Base-by-base conservation (phyloP, 2,113 vertebrate species). In the Callipepla californica region DNA sequence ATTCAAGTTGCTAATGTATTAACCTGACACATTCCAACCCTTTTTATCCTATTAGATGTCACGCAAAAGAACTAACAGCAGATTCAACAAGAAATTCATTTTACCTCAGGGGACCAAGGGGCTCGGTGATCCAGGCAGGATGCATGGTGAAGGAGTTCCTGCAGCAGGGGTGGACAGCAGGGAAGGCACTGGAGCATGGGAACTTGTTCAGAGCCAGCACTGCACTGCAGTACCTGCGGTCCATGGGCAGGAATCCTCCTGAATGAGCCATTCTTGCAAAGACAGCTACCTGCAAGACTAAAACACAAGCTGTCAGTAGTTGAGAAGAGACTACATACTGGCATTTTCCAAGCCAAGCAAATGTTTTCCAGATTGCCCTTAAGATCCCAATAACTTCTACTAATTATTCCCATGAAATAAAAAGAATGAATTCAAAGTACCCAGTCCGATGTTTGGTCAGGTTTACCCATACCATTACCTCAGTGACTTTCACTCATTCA, bases 181-280 rank as follows among this genome's bases (percentile, higher is more conserved):
- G 17, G 26, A 28, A 0, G 2, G 62, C 2, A 3, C 44, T 34
- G 68, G 76, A 51, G 69, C 83, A 89, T 0, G 7, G 40, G 40
- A 84, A 66, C 7, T 47, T 70, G 89, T 83, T 90, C 90, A 93
- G 92, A 38, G 66, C 55, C 32, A 93, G 67, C 14, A 70, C 28
- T 12, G 63, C 81, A 4, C 96, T 97, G 96, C 97, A 98, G 23
- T 85, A 97, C 66, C 84, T 97, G 74, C 16, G 82, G 61, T 69
- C 36, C 7, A 58, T 30, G 57, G 87, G 47, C 61, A 85, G 70
- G 17, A 83, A 83, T 7, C 53, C 53, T 40, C 82, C 34, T 6
- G 36, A 94, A 80, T 0, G 20, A 48, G 97, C 93, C 92, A 96
- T 96, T 44, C 68, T 32, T 57, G 68, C 63, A 15, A 59, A 73